phyloP scores from a whole-genome alignment of 2,797 vertebrate species.

The Tenualosa thibaudeaui region DNA sequence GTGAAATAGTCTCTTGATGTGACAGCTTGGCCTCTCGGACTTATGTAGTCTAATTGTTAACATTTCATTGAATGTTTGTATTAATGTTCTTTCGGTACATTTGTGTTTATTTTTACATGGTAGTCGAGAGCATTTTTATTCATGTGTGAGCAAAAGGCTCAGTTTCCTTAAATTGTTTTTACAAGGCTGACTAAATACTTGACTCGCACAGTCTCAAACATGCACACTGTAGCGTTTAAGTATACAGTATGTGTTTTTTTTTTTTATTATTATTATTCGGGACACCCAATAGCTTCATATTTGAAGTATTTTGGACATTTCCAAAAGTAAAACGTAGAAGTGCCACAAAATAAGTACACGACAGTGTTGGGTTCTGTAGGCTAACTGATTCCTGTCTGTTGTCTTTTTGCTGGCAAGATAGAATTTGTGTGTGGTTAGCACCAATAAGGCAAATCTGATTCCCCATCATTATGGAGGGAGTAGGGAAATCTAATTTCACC shows the following conservation, averaged over 20 bases:
- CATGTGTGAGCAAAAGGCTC: slow-evolving; percentile 13
- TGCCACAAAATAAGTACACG: background rate
- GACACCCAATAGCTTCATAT: background rate
- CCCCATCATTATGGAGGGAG: slow-evolving; percentile 41
- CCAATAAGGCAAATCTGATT: slow-evolving; percentile 45
- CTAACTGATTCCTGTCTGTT: background rate
- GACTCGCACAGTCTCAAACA: background rate
- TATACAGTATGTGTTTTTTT: background rate
- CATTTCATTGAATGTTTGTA: slow-evolving; percentile 18
- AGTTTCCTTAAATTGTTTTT: slow-evolving; percentile 2
- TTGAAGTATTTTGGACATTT: background rate
- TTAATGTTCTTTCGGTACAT: slow-evolving; percentile 12
- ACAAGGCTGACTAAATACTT: slow-evolving; percentile 11
- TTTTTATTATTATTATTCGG: background rate
- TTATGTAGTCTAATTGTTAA: slow-evolving; percentile 20
- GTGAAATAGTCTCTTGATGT: background rate
- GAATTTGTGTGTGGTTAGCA: slow-evolving; percentile 52
- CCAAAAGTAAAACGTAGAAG: background rate
- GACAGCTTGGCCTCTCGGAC: background rate
- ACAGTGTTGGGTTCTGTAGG: background rate
- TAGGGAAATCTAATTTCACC: slow-evolving; percentile 49
- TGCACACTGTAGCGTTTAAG: background rate
- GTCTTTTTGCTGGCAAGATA: slow-evolving; percentile 34
- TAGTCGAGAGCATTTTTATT: background rate
- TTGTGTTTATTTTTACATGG: slow-evolving; percentile 19